phyloP scores from a whole-genome alignment of 2,888 invertebrate species.

The Merodon equestris region DNA sequence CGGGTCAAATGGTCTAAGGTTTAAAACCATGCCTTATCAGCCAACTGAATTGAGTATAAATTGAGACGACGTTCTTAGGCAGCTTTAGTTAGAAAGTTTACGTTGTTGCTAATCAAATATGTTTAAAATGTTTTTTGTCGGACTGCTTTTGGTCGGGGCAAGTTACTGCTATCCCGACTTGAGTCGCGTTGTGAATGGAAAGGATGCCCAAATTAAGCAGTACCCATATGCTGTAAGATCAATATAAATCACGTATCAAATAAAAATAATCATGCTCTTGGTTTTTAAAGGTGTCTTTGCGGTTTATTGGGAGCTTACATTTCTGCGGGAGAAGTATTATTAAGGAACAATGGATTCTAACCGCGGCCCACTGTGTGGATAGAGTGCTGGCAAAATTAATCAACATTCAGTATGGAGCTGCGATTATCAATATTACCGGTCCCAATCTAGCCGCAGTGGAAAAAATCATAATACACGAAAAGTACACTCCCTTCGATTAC shows the following conservation, averaged over 20 bases:
- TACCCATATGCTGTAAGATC: conserved; percentile 76
- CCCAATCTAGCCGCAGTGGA: conserved; percentile 70
- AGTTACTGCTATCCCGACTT: conserved; percentile 64
- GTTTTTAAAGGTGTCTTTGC: conserved; percentile 55
- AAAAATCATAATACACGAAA: conserved; percentile 73
- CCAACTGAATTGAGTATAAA: conserved; percentile 5
- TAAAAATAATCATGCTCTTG: not conserved
- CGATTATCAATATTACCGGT: conserved; percentile 70
- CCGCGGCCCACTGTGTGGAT: conserved; percentile 77
- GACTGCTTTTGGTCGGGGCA: conserved; percentile 43
- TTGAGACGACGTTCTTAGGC: not conserved
- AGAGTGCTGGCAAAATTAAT: conserved; percentile 69
- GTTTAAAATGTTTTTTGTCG: conserved; percentile 19
- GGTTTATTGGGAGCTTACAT: conserved; percentile 68
- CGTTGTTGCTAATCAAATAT: not conserved
- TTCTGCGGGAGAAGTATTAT: conserved; percentile 75
- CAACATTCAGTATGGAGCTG: conserved; percentile 75
- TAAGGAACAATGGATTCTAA: conserved; percentile 74
- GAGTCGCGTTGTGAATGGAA: conserved; percentile 76
- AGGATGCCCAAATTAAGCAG: conserved; percentile 70
- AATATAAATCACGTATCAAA: not conserved
- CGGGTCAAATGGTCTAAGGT: too few relatives aligned
- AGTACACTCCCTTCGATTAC: conserved; percentile 70
- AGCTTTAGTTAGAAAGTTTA: not conserved
- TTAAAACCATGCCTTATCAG: conserved; percentile 22